These are phyloP conservation scores for Dryococelus australis DNA, from an alignment of 2,888 invertebrate genomes.

Conservation along the genomic window DNA sequence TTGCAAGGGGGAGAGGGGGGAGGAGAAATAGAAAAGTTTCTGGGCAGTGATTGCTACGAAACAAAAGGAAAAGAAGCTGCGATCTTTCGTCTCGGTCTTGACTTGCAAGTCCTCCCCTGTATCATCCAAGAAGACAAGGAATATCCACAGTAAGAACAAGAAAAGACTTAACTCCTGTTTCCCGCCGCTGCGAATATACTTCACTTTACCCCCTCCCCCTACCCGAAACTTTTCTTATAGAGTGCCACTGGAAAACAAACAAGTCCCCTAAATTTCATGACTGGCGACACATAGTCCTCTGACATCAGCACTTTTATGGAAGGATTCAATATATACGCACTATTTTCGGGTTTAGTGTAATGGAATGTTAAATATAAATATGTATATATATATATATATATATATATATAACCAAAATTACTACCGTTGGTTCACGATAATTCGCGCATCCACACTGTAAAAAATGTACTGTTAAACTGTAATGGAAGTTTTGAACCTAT, in stretches of 20 bases:
- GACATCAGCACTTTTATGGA: too few relatives aligned
- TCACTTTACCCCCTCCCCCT: background rate
- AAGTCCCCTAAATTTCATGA: background rate
- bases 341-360: too few relatives aligned
- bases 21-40: slow-evolving; percentile 1
- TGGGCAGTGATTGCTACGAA: background rate
- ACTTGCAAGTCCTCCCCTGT: background rate
- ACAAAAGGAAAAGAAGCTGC: slow-evolving; percentile 7
- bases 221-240: too few relatives aligned
- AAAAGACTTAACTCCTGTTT: slow-evolving; percentile 8
- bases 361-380: too few relatives aligned
- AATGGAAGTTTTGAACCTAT: too few relatives aligned
- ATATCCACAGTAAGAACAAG: background rate
- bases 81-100: background rate
- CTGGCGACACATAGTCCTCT: background rate
- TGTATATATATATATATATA: too few relatives aligned
- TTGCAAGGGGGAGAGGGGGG: background rate
- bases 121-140: background rate
- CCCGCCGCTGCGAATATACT: background rate
- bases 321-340: too few relatives aligned
- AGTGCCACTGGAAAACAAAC: background rate
- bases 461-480: too few relatives aligned
- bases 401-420: too few relatives aligned
- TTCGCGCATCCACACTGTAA: too few relatives aligned
- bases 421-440: too few relatives aligned